Base-by-base conservation (phyloP, 2,113 vertebrate species). In the Lepus americanus region DNA sequence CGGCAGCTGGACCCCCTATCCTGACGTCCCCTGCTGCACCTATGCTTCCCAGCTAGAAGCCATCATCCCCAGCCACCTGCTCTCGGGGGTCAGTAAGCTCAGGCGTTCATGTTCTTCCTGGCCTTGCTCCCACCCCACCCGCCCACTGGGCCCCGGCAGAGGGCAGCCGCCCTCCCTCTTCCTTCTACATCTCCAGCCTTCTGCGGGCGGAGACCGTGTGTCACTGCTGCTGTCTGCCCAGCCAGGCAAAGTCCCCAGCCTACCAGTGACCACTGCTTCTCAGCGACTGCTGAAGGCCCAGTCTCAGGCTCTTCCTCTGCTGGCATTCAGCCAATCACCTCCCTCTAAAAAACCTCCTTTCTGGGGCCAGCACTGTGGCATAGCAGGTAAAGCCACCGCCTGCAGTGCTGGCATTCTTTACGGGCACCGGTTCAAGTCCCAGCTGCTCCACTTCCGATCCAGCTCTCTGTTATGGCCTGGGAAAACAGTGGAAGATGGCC, bases 121-220 rank as follows among this genome's bases (percentile, higher is more conserved):
- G 14, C 51, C 66, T 55, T 6, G 23, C 39, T 53, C 36, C 39
- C 7, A 3, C 5, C 31, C 29, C 10, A 0, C 14, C 0, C 4
- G 49, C 69, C 61, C 81, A 36, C 10, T 5, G 17, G 17, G 29
- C 59, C 36, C 51, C 6, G n/a, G 87, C 9, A 11, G 25, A 44
- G n/a, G 23, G 82, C 49, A 55, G 14, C 64, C 7, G 7, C 17
- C 29, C 29, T 25, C 66, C n/a, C 19, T 70, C 87, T 78, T 83
- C 9, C 29, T 29, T 13, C 78, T 25, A 0, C n/a, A 4, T 17
- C 88, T 27, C 59, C 29, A 66, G 4, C 9, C 39, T 23, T 0
- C 6, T 53, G 66, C 64, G n/a, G 14, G 13, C 25, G 55, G 63
- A 77, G 39, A 80, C 9, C 12, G 31, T 14, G 55, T 25, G 17